phyloP scores from a whole-genome alignment of 2,888 invertebrate genomes.

The Flexamia atlantica region DNA sequence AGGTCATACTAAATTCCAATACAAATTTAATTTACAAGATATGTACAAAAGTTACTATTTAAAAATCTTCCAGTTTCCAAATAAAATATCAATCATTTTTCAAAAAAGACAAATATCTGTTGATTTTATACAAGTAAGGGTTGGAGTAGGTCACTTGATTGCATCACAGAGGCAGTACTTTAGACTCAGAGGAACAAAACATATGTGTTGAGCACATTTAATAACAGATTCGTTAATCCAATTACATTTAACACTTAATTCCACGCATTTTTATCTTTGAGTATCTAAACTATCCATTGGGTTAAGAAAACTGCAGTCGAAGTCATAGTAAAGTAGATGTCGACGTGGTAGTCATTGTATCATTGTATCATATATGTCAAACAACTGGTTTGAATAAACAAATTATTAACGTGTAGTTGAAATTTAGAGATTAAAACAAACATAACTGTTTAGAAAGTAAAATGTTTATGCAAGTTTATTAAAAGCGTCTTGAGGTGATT shows the following conservation, averaged over 20 bases:
- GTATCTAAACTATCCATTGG: not conserved
- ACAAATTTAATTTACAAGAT: conserved; percentile 40
- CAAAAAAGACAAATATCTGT: not conserved
- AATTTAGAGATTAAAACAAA: no score
- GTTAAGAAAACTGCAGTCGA: not conserved
- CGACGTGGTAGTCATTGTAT: no score
- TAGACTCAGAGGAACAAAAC: not conserved
- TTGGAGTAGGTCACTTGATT: not conserved
- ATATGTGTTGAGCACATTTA: not conserved
- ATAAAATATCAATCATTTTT: conserved; percentile 16
- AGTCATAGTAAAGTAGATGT: not conserved
- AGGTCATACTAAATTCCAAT: conserved; percentile 19
- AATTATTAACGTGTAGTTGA: no score
- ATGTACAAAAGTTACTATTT: conserved; percentile 38
- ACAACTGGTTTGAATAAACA: no score
- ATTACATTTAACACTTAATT: not conserved
- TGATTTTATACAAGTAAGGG: not conserved
- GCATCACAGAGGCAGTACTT: conserved; percentile 5
- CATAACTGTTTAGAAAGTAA: no score
- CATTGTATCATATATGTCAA: no score
- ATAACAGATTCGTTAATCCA: not conserved
- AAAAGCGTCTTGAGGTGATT: no score
- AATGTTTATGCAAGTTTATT: no score
- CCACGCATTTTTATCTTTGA: not conserved
- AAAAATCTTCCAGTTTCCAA: not conserved